These are phyloP conservation scores for Bradypus variegatus DNA, from an alignment of 2,797 vertebrate species.

Conservation along the genomic window DNA sequence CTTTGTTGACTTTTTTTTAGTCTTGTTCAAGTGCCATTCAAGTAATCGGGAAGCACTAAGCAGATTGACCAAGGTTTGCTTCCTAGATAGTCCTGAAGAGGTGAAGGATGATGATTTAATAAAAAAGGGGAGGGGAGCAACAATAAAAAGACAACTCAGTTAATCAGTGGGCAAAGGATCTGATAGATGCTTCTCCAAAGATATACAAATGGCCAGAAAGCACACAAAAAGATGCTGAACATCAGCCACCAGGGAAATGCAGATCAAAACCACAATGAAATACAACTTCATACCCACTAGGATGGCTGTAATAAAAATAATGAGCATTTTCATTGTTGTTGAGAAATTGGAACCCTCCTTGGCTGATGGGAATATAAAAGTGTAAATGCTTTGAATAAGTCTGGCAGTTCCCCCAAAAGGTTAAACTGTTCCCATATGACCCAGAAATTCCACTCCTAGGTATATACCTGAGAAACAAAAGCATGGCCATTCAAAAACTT, in stretches of 20 bases:
- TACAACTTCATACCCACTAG: background rate
- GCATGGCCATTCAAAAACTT: slow-evolving; percentile 5
- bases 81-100: background rate
- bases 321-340: background rate
- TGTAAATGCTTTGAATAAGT: background rate
- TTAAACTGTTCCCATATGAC: background rate
- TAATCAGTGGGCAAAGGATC: background rate
- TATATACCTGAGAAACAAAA: slow-evolving; percentile 5
- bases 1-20: background rate
- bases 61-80: background rate
- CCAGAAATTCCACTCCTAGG: background rate
- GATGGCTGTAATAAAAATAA: background rate
- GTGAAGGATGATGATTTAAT: background rate
- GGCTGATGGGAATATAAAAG: background rate
- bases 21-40: background rate
- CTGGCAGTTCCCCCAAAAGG: background rate
- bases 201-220: background rate
- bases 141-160: background rate
- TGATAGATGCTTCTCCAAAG: background rate
- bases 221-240: background rate
- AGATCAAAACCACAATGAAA: background rate
- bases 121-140: background rate
- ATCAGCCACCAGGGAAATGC: background rate
- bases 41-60: background rate
- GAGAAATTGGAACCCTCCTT: background rate